These are phyloP conservation scores for Lycocerus yunnanus DNA, from an alignment of 2,888 invertebrate species.

Conservation along the genomic window DNA sequence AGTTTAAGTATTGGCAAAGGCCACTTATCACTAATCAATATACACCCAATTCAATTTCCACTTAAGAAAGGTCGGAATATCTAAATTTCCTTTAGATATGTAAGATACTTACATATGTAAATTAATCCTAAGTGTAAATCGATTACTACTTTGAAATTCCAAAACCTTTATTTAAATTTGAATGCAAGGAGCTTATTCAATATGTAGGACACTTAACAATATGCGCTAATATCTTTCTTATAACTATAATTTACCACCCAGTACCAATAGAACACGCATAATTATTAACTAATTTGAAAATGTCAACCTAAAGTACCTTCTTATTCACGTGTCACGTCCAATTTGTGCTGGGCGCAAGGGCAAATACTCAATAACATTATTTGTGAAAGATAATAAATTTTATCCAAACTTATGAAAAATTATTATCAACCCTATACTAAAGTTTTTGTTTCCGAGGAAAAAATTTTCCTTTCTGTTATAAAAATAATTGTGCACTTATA, in stretches of 20 bases:
- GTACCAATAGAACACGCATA: not conserved
- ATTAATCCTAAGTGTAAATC: constrained; percentile 13
- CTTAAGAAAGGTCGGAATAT: constrained; percentile 16
- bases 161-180: not conserved
- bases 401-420: not conserved
- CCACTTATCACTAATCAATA: constrained; percentile 14
- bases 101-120: constrained; percentile 12
- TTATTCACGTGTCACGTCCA: not conserved
- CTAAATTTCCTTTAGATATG: constrained; percentile 16
- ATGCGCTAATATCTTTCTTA: not conserved
- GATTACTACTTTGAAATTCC: not conserved
- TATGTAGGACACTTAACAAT: not conserved
- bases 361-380: not conserved
- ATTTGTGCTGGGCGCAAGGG: not conserved
- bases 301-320: not conserved
- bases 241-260: not conserved
- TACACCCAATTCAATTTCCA: constrained; percentile 14
- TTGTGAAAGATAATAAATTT: not conserved
- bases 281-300: not conserved
- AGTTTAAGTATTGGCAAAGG: not conserved
- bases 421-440: not conserved
- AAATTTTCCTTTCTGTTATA: not conserved
- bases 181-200: not conserved
- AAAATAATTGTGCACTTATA: not conserved
- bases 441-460: not conserved